These are phyloP conservation scores for Latrodectus hesperus DNA, from an alignment of 2,888 invertebrate species.

Conservation along the genomic window DNA sequence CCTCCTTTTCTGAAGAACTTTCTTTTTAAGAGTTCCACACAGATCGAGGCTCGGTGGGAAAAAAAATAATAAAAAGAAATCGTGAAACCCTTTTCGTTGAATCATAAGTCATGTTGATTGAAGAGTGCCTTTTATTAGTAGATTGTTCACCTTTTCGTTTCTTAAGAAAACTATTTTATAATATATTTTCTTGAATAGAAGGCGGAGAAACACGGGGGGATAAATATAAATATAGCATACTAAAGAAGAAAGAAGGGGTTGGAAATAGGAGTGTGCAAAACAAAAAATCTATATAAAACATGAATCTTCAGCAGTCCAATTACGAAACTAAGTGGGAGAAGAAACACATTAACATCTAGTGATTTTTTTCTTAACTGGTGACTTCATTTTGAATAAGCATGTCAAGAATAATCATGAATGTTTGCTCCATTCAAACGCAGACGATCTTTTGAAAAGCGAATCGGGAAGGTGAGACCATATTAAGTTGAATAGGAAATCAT, in stretches of 20 bases:
- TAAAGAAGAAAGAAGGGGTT: too few species aligned
- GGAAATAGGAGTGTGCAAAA: background rate
- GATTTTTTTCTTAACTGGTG: constrained; percentile 13
- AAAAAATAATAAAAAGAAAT: background rate
- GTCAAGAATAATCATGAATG: constrained; percentile 46
- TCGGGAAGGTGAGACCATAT: too few species aligned
- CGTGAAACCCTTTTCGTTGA: constrained; percentile 2
- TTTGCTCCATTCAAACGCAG: constrained; percentile 22
- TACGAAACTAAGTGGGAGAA: constrained; percentile 53
- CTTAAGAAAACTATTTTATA: background rate
- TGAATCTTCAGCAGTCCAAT: constrained; percentile 45
- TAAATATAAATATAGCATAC: too few species aligned
- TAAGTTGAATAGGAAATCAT: too few species aligned
- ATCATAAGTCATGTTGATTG: constrained; percentile 50
- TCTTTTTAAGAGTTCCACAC: too few species aligned
- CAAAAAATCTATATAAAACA: background rate
- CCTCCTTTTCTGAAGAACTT: background rate
- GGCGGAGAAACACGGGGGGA: too few species aligned
- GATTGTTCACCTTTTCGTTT: constrained; percentile 19
- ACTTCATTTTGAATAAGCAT: constrained; percentile 47
- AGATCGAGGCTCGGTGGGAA: background rate
- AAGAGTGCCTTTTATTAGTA: constrained; percentile 21
- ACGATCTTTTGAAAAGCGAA: constrained; percentile 26
- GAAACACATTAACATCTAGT: constrained; percentile 19
- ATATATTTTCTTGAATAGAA: too few species aligned